Conservation (phyloP, 2,797 vertebrate species). For the Catharus ustulatus region DNA sequence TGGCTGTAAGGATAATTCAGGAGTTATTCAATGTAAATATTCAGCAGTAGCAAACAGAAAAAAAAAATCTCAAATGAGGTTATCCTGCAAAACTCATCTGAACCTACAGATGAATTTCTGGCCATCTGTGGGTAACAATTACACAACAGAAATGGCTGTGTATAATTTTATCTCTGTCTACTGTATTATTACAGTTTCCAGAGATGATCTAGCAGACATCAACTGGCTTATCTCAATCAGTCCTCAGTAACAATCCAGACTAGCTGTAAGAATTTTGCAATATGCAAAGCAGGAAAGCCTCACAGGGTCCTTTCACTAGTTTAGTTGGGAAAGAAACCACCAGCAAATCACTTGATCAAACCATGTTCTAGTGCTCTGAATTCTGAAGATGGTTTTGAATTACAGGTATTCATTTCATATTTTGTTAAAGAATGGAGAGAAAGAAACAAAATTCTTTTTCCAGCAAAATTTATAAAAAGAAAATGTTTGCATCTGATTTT, state of each 20-base stretch:
- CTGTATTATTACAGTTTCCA: not conserved
- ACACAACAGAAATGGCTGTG: not conserved
- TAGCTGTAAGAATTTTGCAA: not conserved
- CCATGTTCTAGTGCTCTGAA: not conserved
- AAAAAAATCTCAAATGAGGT: not conserved
- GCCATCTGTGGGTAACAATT: not conserved
- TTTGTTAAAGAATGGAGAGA: not conserved
- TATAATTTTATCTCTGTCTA: not conserved
- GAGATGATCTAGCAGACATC: not conserved
- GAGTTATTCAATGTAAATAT: not conserved
- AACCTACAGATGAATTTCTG: not conserved
- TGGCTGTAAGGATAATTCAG: slow-evolving; percentile 70
- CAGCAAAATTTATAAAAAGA: not conserved
- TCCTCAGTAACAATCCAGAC: not conserved
- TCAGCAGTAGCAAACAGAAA: not conserved
- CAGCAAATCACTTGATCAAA: not conserved
- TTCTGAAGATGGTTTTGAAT: not conserved
- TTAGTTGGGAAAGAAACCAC: not conserved
- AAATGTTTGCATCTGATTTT: not conserved
- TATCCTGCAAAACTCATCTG: not conserved
- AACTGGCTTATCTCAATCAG: not conserved
- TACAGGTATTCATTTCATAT: not conserved
- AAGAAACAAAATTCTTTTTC: not conserved
- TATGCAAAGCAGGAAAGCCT: not conserved
- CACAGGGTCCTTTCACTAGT: not conserved